Conservation (phyloP, 2,888 invertebrate species). For the Drosophila recens region DNA sequence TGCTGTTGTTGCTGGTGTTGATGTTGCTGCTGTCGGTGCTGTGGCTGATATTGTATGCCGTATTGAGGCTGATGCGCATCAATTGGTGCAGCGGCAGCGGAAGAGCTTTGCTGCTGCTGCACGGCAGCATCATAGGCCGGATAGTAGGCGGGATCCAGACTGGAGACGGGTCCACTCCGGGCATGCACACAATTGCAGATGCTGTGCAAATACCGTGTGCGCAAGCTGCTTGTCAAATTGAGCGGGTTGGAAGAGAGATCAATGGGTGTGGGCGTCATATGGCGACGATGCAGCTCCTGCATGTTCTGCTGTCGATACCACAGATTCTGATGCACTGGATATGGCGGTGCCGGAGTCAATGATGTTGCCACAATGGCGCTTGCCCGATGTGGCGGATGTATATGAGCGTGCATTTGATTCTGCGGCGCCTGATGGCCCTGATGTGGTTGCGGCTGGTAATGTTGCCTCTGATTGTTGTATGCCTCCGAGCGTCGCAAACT, state of each 20-base stretch:
- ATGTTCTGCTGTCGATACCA: slow-evolving; percentile 91
- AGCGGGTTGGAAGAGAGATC: slow-evolving; percentile 84
- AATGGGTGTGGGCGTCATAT: slow-evolving; percentile 85
- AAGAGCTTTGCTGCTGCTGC: slow-evolving; percentile 30
- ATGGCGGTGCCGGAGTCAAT: slow-evolving; percentile 87
- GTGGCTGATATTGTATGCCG: slow-evolving; percentile 64
- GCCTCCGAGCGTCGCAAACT: slow-evolving; percentile 70
- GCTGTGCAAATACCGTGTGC: slow-evolving; percentile 81
- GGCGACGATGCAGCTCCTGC: slow-evolving; percentile 87
- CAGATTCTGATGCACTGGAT: slow-evolving; percentile 90
- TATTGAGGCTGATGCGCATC: slow-evolving; percentile 63
- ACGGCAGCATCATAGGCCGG: slow-evolving; percentile 64
- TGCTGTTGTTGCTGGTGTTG: slow-evolving; percentile 49
- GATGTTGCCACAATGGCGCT: slow-evolving; percentile 68
- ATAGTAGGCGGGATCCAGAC: slow-evolving; percentile 82
- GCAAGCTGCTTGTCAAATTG: slow-evolving; percentile 81
- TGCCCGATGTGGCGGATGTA: slow-evolving; percentile 68
- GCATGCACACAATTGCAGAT: slow-evolving; percentile 84
- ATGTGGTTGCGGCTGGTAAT: slow-evolving; percentile 68
- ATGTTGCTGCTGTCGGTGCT: slow-evolving; percentile 63
- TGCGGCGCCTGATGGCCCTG: slow-evolving; percentile 78
- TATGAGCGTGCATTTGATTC: slow-evolving; percentile 78
- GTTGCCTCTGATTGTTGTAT: slow-evolving; percentile 70
- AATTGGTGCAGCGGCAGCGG: slow-evolving; percentile 50
- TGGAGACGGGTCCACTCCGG: slow-evolving; percentile 83